Evolutionary conservation across 2,797 vertebrate genomes (phyloP).

Genomic region (Yasuhikotakia modesta): DNA sequence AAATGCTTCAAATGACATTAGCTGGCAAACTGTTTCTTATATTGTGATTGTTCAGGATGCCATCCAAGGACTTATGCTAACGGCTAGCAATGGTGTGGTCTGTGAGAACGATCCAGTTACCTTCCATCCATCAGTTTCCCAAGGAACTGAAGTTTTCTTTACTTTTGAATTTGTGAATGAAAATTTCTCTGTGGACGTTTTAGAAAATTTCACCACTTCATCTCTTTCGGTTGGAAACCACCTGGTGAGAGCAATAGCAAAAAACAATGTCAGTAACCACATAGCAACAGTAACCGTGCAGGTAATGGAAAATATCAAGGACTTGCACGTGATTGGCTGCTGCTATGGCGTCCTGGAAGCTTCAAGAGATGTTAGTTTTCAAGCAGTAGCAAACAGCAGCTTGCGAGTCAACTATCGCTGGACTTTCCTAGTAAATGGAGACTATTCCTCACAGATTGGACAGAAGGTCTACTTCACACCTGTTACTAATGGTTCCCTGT

Average conservation of each 20-base stretch:
- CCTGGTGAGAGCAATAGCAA: slow-evolving; percentile 67
- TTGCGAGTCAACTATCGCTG: slow-evolving; percentile 70
- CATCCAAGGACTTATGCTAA: slow-evolving; percentile 69
- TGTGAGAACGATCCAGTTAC: slow-evolving; percentile 66
- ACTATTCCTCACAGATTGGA: slow-evolving; percentile 60
- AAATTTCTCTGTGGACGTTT: slow-evolving; percentile 49
- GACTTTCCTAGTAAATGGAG: slow-evolving; percentile 70
- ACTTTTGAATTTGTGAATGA: slow-evolving; percentile 65
- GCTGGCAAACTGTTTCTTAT: slow-evolving; percentile 69
- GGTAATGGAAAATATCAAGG: slow-evolving; percentile 68
- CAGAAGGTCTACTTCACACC: slow-evolving; percentile 71
- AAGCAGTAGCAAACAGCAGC: slow-evolving; percentile 61
- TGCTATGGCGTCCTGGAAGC: slow-evolving; percentile 67
- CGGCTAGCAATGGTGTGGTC: slow-evolving; percentile 58
- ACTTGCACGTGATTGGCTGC: slow-evolving; percentile 70
- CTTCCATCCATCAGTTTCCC: slow-evolving; percentile 66
- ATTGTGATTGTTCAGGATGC: slow-evolving; percentile 68
- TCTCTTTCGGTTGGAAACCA: slow-evolving; percentile 68
- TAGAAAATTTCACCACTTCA: slow-evolving; percentile 59
- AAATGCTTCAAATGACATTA: slow-evolving; percentile 77
- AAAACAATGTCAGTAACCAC: slow-evolving; percentile 72
- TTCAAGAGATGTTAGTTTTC: slow-evolving; percentile 64
- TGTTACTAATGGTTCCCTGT: slow-evolving; percentile 67
- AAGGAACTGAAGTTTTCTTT: slow-evolving; percentile 74
- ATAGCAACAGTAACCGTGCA: slow-evolving; percentile 59